Percentiles rank a stretch among this genome's conserved stretches.
Evolutionary conservation across 2,888 invertebrate species (phyloP).

Genomic region (Cephus pygmeus): DNA sequence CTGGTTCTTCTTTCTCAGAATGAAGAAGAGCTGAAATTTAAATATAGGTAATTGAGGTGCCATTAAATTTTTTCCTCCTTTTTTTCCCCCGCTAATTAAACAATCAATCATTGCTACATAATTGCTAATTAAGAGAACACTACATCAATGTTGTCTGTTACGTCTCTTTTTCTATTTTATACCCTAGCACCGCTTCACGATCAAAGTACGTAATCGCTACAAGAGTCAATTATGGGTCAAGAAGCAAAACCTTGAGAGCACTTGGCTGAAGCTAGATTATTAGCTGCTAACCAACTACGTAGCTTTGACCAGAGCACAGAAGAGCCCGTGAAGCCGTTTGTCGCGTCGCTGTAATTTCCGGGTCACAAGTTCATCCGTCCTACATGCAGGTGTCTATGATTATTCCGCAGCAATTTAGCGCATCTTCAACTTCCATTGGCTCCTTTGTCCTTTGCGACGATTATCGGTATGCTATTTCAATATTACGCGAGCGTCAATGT

Average conservation of each 20-base stretch:
- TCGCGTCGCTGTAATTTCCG: not conserved
- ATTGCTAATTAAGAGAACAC: not conserved
- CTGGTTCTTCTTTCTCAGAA: constrained; percentile 92
- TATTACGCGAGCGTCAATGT: not conserved
- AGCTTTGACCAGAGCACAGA: not conserved
- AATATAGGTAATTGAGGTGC: not conserved
- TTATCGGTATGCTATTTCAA: not conserved
- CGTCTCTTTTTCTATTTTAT: not conserved
- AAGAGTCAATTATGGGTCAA: not conserved
- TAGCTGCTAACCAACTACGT: not conserved
- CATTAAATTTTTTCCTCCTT: not conserved
- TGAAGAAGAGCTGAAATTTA: constrained; percentile 81
- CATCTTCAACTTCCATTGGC: not conserved
- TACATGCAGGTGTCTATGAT: not conserved
- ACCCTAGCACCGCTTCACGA: not conserved
- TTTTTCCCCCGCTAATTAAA: not conserved
- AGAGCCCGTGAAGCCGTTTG: not conserved
- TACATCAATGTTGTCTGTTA: not conserved
- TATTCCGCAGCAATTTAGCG: not conserved
- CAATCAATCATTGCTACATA: not conserved
- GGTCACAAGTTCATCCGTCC: not conserved
- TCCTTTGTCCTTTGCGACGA: not conserved
- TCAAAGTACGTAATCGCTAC: not conserved
- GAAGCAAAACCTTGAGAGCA: not conserved
- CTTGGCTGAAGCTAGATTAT: not conserved